Base-by-base conservation (phyloP, 35 echinoderm and acorn worm genomes). In the Heliocidaris tuberculata region DNA sequence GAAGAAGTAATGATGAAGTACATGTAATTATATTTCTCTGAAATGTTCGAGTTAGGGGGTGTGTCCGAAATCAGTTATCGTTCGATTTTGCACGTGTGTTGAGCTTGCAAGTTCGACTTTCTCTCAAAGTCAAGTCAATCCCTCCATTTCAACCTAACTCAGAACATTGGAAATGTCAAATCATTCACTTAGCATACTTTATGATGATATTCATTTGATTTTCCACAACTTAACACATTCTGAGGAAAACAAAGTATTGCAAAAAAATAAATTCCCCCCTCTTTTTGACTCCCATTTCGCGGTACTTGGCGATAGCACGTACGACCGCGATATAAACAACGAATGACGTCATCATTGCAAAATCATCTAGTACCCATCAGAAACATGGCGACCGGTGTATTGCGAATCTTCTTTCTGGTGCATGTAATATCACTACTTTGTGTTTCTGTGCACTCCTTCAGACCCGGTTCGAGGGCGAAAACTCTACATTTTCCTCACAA, bases 401-500 rank as follows among this genome's bases (percentile, higher is more conserved):
- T 47, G 32, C 47, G 87, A 48, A 47, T 42, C 47, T 19, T 78
- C 7, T 89, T 42, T 32, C 87, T 47, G 31, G 31, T 89, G 87
- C 87, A 7, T 48, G 32, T 89, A 47, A 15, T 89, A 47, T 27
- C 47, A 89, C 31, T 89, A 32, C 2, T 48, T 15, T n/a, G 87
- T 89, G 47, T 48, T 48, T 89, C 47, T 17, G 87, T 89, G 87
- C 31, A 89, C 24, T 48, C 87, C 31, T 47, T 89, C 47, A 32
- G 87, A 48, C 13, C 19, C 31, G 87, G 87, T 31, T 89, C 87
- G 31, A 89, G 87, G 47, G 31, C 87, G 32, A 89, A 89, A 89
- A 89, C 87, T 24, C 47, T 89, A 32, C 31, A 89, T 48, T 89
- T 89, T 24, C 87, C 87, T 17, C 87, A 89, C 31, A 31, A 89